phyloP scores from a whole-genome alignment of 2,113 vertebrate species.

The Zootoca vivipara region DNA sequence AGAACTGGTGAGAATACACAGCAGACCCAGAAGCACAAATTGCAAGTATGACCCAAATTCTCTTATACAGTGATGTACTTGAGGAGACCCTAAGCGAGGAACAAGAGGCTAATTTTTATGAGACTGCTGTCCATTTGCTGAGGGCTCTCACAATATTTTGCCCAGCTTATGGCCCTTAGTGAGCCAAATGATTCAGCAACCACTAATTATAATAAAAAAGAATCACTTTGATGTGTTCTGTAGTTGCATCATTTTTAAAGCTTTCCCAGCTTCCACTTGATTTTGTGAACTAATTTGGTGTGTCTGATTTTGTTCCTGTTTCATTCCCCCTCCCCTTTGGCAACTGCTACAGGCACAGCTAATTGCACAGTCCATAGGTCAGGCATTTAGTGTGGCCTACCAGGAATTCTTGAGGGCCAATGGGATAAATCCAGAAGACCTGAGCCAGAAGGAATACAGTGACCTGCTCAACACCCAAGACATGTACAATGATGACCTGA shows the following conservation, averaged over 20 bases:
- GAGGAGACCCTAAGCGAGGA: not conserved
- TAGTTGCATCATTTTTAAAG: not conserved
- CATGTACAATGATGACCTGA: constrained; percentile 98
- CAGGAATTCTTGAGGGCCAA: constrained; percentile 96
- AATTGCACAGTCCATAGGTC: constrained; percentile 96
- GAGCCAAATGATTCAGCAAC: not conserved
- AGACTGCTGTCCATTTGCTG: not conserved
- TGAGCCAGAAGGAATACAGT: constrained; percentile 97
- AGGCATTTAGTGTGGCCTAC: constrained; percentile 96
- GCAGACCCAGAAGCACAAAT: not conserved
- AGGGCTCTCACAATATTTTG: not conserved
- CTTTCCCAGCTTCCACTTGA: not conserved
- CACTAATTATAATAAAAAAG: not conserved
- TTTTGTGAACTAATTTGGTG: not conserved
- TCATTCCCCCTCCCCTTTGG: constrained; percentile 13
- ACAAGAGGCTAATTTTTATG: not conserved
- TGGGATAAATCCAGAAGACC: constrained; percentile 95
- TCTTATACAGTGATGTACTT: not conserved
- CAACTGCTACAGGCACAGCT: constrained; percentile 84
- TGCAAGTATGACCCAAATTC: not conserved
- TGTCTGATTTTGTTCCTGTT: constrained; percentile 11
- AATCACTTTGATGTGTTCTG: too few relatives aligned
- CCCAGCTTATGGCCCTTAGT: not conserved
- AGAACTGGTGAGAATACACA: not conserved
- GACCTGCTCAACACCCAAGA: constrained; percentile 96